Conservation (phyloP, 2,113 vertebrate species). For the Cyanocitta stelleri region DNA sequence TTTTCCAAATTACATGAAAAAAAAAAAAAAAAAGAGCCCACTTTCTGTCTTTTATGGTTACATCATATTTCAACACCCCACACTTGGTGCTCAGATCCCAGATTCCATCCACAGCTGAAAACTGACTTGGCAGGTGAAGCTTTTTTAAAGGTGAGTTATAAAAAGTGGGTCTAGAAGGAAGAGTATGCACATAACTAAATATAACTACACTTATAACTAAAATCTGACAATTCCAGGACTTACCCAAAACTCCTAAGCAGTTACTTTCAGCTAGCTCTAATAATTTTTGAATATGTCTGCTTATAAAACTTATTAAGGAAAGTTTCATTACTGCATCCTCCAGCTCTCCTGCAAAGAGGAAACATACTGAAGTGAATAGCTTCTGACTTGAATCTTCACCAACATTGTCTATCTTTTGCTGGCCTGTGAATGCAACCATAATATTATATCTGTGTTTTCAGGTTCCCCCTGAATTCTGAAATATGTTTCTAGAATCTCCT, state of each 20-base stretch:
- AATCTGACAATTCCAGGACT: background rate
- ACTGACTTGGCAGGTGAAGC: background rate
- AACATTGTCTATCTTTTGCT: background rate
- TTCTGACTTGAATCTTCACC: background rate
- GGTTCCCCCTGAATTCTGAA: background rate
- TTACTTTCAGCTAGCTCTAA: background rate
- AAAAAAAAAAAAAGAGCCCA: fast-evolving
- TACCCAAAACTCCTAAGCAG: background rate
- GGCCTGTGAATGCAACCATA: background rate
- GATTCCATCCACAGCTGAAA: background rate
- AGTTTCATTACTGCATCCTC: background rate
- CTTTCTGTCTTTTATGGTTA: background rate
- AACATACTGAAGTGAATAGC: background rate
- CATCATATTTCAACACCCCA: background rate
- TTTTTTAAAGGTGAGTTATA: background rate
- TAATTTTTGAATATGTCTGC: background rate
- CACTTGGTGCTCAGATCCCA: background rate
- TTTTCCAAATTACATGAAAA: background rate
- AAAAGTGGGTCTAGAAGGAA: background rate
- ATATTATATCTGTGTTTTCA: background rate
- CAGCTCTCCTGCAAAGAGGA: background rate
- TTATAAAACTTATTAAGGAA: background rate
- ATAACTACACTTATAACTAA: background rate
- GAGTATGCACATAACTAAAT: background rate
- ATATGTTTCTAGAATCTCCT: background rate